These are phyloP conservation scores for Aphaenogaster floridana DNA, from an alignment of 1,140 invertebrate genomes.

Conservation along the genomic window DNA sequence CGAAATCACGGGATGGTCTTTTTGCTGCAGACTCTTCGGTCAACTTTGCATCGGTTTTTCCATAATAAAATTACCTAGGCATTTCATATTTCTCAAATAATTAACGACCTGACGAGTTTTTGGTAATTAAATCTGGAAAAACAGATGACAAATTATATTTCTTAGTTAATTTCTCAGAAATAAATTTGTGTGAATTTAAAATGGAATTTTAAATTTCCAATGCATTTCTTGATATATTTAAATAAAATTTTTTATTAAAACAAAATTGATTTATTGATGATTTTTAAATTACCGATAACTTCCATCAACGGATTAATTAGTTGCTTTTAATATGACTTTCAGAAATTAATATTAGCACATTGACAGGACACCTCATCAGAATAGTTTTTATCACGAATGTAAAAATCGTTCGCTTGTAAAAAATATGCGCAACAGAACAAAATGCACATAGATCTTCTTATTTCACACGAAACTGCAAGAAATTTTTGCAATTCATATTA, in stretches of 20 bases:
- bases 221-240: background rate
- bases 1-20: background rate
- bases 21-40: background rate
- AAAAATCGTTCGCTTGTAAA: background rate
- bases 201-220: background rate
- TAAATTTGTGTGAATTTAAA: background rate
- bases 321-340: background rate
- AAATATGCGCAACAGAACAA: background rate
- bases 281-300: background rate
- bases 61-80: background rate
- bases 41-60: background rate
- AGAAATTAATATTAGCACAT: background rate
- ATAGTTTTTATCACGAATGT: background rate
- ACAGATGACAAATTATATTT: background rate
- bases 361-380: background rate
- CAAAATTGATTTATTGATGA: background rate
- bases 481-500: constrained; percentile 46
- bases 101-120: background rate
- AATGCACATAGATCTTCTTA: background rate
- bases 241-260: constrained; percentile 19
- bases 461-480: background rate
- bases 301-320: background rate
- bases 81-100: background rate
- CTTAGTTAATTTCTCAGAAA: background rate
- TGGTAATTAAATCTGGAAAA: background rate